A percentile compares a stretch with the other conserved stretches of the same genome.
phyloP scores from a whole-genome alignment of 2,888 invertebrate species.

The Eudiplozoon nipponicum region DNA sequence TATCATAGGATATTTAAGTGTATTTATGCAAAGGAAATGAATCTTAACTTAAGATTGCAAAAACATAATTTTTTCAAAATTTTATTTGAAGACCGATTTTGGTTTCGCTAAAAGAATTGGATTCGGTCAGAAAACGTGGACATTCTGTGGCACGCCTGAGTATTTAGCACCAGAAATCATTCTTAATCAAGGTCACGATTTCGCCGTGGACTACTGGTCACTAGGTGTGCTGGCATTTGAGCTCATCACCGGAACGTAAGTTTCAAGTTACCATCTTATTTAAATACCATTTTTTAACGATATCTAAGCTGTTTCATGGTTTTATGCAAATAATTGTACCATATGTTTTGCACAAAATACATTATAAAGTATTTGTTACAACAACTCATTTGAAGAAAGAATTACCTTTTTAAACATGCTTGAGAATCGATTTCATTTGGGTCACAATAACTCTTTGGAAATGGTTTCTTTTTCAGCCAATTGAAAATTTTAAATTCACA shows the following conservation, averaged over 20 bases:
- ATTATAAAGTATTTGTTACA: too few relatives aligned
- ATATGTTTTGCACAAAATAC: too few relatives aligned
- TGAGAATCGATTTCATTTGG: too few relatives aligned
- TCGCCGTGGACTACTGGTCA: slow-evolving; percentile 73
- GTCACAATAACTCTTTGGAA: too few relatives aligned
- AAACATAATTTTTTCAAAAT: too few relatives aligned
- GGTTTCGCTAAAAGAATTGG: slow-evolving; percentile 60
- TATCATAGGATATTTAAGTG: too few relatives aligned
- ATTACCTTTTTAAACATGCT: too few relatives aligned
- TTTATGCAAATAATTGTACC: background rate
- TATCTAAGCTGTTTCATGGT: background rate
- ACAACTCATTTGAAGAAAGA: too few relatives aligned
- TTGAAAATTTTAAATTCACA: too few relatives aligned
- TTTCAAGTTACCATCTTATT: slow-evolving; percentile 17
- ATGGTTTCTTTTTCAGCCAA: too few relatives aligned
- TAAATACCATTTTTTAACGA: background rate
- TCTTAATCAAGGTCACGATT: slow-evolving; percentile 46
- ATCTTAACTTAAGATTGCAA: too few relatives aligned
- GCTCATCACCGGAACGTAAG: slow-evolving; percentile 46
- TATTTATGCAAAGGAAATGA: too few relatives aligned
- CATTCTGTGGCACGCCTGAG: slow-evolving; percentile 67
- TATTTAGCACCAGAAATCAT: slow-evolving; percentile 42
- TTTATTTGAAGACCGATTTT: slow-evolving; percentile 37
- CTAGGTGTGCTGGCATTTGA: slow-evolving; percentile 58
- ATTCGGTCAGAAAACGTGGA: slow-evolving; percentile 51